Evolutionary conservation across 2,797 vertebrate genomes (phyloP).

Genomic region (Morus bassanus): DNA sequence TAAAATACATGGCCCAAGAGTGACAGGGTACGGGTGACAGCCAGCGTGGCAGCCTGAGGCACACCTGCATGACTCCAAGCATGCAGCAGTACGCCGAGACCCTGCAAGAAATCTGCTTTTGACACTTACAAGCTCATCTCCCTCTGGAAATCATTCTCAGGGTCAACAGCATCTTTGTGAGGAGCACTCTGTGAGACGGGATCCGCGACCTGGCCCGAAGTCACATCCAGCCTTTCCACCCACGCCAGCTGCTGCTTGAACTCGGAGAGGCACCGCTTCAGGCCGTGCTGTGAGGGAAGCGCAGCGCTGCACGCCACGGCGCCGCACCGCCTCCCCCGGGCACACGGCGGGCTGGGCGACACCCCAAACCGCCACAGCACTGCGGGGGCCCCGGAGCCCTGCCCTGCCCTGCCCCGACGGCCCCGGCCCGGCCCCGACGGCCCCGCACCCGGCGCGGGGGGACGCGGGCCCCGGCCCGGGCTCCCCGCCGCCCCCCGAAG

Average conservation of each 20-base stretch:
- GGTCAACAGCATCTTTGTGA: constrained; percentile 72
- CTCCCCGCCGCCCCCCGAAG: neutral
- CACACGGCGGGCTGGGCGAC: neutral
- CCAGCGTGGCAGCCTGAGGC: rapidly evolving
- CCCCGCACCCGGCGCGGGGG: neutral
- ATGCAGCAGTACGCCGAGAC: rapidly evolving
- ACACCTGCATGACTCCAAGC: neutral
- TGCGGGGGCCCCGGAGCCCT: rapidly evolving
- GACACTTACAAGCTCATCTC: constrained; percentile 95
- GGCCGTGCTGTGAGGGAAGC: constrained; percentile 76
- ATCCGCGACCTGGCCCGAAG: constrained; percentile 68
- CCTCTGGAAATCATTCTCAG: constrained; percentile 93
- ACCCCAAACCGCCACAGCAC: neutral
- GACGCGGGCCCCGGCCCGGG: neutral
- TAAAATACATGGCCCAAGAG: neutral
- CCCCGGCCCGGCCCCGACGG: no score
- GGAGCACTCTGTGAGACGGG: constrained; percentile 37
- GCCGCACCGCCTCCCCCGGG: no score
- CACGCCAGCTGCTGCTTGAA: constrained; percentile 84
- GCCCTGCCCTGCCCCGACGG: no score
- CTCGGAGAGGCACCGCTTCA: constrained; percentile 85
- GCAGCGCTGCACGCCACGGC: neutral
- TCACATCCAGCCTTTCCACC: constrained; percentile 91
- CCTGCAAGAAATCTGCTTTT: neutral
- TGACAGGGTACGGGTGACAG: neutral